A percentile compares a stretch with the other conserved stretches of the same genome.
These are phyloP conservation scores for Lagenorhynchus albirostris DNA, from an alignment of 2,113 vertebrate species.

Conservation along the genomic window DNA sequence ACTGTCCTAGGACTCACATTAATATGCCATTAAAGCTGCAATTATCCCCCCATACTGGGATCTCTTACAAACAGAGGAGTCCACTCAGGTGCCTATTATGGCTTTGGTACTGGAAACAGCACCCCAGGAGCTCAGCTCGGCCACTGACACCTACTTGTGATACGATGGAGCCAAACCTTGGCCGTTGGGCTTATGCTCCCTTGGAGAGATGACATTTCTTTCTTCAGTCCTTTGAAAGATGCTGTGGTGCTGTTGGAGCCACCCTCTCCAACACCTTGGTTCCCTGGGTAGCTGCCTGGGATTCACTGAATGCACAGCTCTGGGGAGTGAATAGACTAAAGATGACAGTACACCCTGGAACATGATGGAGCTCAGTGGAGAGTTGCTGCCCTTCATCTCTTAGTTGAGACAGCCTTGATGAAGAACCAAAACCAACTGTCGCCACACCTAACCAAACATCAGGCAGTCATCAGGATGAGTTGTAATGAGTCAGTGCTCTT, in stretches of 20 bases:
- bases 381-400: neutral
- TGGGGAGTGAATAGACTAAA: neutral
- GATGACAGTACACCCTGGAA: neutral
- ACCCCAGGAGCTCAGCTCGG: neutral
- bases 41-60: neutral
- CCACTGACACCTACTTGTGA: neutral
- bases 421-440: neutral
- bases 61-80: neutral
- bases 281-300: neutral
- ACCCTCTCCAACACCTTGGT: neutral
- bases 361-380: neutral
- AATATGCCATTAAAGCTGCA: too few species aligned
- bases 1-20: too few species aligned
- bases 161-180: neutral
- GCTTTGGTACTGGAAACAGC: too few species aligned
- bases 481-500: neutral
- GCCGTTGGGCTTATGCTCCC: too few species aligned
- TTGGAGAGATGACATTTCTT: neutral
- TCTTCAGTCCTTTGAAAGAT: neutral
- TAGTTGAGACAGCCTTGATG: neutral
- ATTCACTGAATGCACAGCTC: neutral
- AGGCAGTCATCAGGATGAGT: neutral
- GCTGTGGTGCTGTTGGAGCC: neutral
- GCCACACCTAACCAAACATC: neutral
- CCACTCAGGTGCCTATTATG: neutral